phyloP scores from a whole-genome alignment of 2,113 vertebrate genomes.

The Pimephales promelas region DNA sequence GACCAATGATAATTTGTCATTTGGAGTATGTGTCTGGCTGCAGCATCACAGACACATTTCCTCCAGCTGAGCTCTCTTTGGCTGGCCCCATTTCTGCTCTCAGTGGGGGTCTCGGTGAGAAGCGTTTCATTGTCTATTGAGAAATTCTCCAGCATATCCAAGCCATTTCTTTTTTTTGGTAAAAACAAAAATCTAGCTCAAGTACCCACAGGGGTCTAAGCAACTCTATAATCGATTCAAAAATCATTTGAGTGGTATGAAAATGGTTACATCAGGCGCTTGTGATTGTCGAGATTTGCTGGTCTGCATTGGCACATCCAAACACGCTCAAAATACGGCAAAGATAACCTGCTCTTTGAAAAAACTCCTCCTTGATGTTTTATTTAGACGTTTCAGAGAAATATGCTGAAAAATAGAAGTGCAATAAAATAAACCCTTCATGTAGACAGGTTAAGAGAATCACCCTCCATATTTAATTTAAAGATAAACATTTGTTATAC shows the following conservation, averaged over 20 bases:
- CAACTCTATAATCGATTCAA: not conserved
- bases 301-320: not conserved
- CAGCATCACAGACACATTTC: conserved; percentile 26
- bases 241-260: not conserved
- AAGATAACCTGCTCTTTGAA: conserved; percentile 4
- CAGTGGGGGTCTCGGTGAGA: conserved; percentile 22
- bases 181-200: not conserved
- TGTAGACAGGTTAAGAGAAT: conserved; percentile 13
- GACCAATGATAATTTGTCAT: conserved; percentile 40
- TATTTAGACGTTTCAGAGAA: conserved; percentile 29
- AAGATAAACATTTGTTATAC: conserved; percentile 19
- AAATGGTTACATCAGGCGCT: not conserved
- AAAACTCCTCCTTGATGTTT: conserved; percentile 33
- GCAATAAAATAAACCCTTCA: conserved; percentile 19
- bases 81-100: conserved; percentile 42
- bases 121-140: conserved; percentile 36
- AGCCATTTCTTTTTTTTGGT: not conserved
- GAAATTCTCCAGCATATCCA: conserved; percentile 25
- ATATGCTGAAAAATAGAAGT: not conserved
- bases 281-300: conserved; percentile 14
- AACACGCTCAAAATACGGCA: not conserved
- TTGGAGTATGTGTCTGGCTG: conserved; percentile 27
- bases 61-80: conserved; percentile 45
- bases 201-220: not conserved
- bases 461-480: conserved; percentile 30